Evolutionary conservation across 2,888 invertebrate genomes (phyloP).

Genomic region (Orthosia gracilis): DNA sequence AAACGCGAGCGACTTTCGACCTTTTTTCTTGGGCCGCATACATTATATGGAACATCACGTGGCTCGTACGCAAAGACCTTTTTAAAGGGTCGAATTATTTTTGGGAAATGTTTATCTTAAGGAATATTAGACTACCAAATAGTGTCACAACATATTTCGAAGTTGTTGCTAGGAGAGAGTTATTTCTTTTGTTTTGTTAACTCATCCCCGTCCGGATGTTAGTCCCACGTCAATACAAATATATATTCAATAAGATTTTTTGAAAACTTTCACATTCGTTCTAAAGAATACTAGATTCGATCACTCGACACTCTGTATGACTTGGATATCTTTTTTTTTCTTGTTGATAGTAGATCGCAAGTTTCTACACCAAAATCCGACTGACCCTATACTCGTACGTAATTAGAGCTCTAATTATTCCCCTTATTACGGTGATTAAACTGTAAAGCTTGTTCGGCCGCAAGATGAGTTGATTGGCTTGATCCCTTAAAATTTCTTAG

Average conservation of each 20-base stretch:
- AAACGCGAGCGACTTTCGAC: conserved; percentile 34
- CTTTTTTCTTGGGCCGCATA: conserved; percentile 52
- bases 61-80: no score
- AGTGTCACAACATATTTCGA: neutral
- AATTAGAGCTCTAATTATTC: no score
- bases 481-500: conserved; percentile 15
- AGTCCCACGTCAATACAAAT: conserved; percentile 11
- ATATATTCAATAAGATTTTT: neutral
- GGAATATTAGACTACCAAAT: neutral
- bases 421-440: no score
- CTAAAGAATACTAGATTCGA: neutral
- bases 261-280: neutral
- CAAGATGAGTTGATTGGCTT: conserved; percentile 35
- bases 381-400: no score
- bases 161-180: neutral
- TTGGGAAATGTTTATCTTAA: neutral
- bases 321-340: no score
- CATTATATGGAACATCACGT: conserved; percentile 16
- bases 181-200: neutral
- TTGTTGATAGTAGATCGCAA: no score
- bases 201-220: neutral
- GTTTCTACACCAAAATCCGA: no score
- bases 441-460: neutral
- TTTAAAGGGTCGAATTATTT: no score
- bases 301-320: no score